Evolutionary conservation across 2,888 invertebrate species (phyloP).

Genomic region (Philhelius pedissequus): DNA sequence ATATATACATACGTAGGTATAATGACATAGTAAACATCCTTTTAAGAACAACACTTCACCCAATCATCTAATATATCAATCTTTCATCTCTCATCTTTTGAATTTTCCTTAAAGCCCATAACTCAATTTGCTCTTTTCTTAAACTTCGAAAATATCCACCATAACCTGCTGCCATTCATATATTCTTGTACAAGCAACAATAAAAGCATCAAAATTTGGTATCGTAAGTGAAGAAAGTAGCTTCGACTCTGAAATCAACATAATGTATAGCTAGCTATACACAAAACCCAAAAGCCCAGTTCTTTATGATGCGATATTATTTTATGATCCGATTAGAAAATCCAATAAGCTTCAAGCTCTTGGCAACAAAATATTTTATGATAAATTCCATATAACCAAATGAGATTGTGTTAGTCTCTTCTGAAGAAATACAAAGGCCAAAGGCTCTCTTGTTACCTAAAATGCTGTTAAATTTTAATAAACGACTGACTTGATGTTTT

Average conservation of each 20-base stretch:
- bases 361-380: conserved; percentile 56
- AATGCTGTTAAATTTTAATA: conserved; percentile 21
- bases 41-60: not conserved
- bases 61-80: not conserved
- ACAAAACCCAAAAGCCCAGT: conserved; percentile 21
- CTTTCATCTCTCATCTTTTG: not conserved
- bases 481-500: conserved; percentile 23
- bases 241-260: not conserved
- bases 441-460: not conserved
- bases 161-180: not conserved
- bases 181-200: conserved; percentile 2
- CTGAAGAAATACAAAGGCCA: not conserved
- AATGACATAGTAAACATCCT: too few species aligned
- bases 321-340: conserved; percentile 66
- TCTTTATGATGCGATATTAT: conserved; percentile 42
- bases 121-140: not conserved
- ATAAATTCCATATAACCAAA: conserved; percentile 44
- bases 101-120: not conserved
- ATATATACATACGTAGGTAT: too few species aligned
- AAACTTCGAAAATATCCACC: not conserved
- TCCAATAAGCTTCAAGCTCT: conserved; percentile 47
- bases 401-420: not conserved
- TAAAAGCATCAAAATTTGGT: not conserved
- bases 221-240: not conserved
- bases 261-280: not conserved